Percentiles rank a stretch among this genome's conserved stretches.
phyloP scores from a whole-genome alignment of 2,113 vertebrate genomes.

The Oncorhynchus nerka region DNA sequence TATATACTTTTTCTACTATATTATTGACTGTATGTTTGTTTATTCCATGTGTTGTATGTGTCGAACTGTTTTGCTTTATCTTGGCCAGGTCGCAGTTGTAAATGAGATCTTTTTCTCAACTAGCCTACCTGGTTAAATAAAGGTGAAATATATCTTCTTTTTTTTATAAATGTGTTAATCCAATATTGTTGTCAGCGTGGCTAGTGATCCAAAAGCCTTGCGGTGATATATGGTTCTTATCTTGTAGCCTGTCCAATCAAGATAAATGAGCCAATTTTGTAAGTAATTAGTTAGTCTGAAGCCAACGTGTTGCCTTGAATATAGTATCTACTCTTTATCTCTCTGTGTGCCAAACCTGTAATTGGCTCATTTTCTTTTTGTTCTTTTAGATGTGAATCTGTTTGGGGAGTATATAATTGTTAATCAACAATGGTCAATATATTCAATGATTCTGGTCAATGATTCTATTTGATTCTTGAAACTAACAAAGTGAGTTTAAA shows the following conservation, averaged over 20 bases:
- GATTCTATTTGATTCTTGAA: constrained; percentile 34
- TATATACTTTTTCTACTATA: no score
- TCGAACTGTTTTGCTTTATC: no score
- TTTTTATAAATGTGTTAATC: background rate
- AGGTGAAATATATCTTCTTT: no score
- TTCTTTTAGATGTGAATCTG: constrained; percentile 43
- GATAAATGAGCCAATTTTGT: constrained; percentile 66
- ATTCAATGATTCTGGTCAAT: no score
- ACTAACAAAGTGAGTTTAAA: constrained; percentile 31
- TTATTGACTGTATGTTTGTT: no score
- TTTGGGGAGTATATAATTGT: constrained; percentile 66
- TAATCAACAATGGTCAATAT: constrained; percentile 44
- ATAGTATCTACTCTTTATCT: constrained; percentile 40
- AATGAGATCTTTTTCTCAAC: no score
- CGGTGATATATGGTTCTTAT: constrained; percentile 44
- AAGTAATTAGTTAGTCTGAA: constrained; percentile 60
- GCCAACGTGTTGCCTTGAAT: constrained; percentile 21
- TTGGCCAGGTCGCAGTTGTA: no score
- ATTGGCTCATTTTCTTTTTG: constrained; percentile 48
- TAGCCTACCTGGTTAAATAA: no score
- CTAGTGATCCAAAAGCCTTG: constrained; percentile 13
- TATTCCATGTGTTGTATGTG: no score
- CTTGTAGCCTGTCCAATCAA: constrained; percentile 52
- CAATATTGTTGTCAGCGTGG: background rate
- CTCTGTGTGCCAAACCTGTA: constrained; percentile 40